Conservation (phyloP, 2,888 invertebrate genomes). For the Isotomurus palustris region DNA sequence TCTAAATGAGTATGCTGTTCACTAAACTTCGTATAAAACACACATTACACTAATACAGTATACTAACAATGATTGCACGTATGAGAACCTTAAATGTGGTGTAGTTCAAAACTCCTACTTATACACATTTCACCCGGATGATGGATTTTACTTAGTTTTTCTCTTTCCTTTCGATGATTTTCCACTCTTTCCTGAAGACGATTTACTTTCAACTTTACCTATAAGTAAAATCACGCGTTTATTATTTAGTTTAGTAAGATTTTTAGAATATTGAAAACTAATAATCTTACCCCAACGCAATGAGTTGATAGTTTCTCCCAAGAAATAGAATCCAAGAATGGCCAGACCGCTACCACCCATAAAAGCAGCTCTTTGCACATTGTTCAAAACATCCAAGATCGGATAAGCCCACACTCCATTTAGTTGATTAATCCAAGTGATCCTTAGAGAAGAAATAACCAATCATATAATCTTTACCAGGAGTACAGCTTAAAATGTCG, state of each 20-base stretch:
- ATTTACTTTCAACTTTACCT: constrained; percentile 14
- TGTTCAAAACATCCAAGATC: constrained; percentile 70
- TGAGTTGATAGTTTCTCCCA: constrained; percentile 69
- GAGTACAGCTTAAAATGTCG: background rate
- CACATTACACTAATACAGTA: too few species aligned
- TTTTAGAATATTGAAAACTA: background rate
- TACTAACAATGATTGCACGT: too few species aligned
- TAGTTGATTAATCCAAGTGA: constrained; percentile 67
- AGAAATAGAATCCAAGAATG: constrained; percentile 63
- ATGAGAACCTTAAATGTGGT: too few species aligned
- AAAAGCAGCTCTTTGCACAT: constrained; percentile 68
- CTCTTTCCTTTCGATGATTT: constrained; percentile 14
- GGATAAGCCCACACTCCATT: constrained; percentile 90
- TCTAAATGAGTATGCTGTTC: too few species aligned
- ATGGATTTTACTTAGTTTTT: constrained; percentile 13
- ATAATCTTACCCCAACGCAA: constrained; percentile 63
- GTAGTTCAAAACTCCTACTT: too few species aligned
- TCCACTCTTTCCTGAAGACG: constrained; percentile 1
- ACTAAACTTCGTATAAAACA: too few species aligned
- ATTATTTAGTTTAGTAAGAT: background rate
- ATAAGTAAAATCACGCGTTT: background rate
- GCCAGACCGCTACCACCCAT: constrained; percentile 55
- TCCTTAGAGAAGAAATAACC: constrained; percentile 49
- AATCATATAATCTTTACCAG: background rate
- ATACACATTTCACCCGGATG: background rate